Evolutionary conservation across 1,140 invertebrate species (phyloP).

Genomic region (Helicoverpa armigera): DNA sequence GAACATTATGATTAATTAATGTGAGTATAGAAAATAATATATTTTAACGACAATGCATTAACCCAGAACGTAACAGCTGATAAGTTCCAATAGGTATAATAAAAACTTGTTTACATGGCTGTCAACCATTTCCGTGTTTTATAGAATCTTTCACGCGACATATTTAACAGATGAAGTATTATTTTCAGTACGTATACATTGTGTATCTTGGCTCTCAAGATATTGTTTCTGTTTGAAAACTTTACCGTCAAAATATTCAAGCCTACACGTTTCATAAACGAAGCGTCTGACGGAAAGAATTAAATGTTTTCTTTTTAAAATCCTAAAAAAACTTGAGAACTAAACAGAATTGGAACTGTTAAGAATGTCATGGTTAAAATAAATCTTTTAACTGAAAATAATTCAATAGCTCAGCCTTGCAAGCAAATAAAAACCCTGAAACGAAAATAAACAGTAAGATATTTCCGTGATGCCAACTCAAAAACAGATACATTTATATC

Average conservation of each 20-base stretch:
- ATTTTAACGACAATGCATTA: slow-evolving; percentile 44
- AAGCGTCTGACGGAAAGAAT: neutral
- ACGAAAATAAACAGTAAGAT: slow-evolving; percentile 28
- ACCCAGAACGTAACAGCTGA: slow-evolving; percentile 40
- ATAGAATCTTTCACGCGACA: neutral
- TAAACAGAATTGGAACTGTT: too few relatives aligned
- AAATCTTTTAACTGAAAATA: slow-evolving; percentile 21
- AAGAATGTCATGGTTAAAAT: neutral
- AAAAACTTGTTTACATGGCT: slow-evolving; percentile 19
- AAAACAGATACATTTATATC: slow-evolving; percentile 49
- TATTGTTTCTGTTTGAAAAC: slow-evolving; percentile 6
- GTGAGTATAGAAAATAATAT: slow-evolving; percentile 41
- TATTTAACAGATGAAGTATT: neutral
- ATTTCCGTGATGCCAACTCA: slow-evolving; percentile 57
- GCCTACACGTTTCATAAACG: neutral
- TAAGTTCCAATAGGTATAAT: slow-evolving; percentile 32
- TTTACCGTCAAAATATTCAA: slow-evolving; percentile 23
- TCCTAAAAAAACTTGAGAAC: neutral
- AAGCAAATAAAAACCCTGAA: slow-evolving; percentile 44
- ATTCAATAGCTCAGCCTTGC: neutral
- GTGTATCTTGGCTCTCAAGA: slow-evolving; percentile 5
- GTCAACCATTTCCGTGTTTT: slow-evolving; percentile 1
- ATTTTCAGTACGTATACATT: neutral
- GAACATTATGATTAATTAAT: slow-evolving; percentile 48
- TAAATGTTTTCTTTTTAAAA: slow-evolving; percentile 27